phyloP scores from a whole-genome alignment of 2,113 vertebrate genomes.

The Pteropus alecto region DNA sequence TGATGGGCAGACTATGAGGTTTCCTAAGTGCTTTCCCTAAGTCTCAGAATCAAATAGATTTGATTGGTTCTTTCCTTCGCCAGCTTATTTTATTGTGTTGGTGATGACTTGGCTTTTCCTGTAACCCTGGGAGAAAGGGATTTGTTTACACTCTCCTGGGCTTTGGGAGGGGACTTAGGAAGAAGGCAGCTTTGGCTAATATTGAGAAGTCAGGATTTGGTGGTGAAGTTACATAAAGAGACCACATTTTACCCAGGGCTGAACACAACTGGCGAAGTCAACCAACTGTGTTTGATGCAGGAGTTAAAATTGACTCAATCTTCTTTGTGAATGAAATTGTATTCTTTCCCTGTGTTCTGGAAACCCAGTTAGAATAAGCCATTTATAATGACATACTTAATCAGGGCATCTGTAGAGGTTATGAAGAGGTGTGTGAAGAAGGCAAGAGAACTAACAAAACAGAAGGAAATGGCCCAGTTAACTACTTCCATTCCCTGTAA shows the following conservation, averaged over 20 bases:
- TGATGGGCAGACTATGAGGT: slow-evolving; percentile 55
- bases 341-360: not conserved
- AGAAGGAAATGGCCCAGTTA: not conserved
- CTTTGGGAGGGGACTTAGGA: slow-evolving; percentile 25
- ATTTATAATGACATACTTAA: slow-evolving; percentile 8
- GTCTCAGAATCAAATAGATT: slow-evolving; percentile 59
- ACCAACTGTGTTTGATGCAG: not conserved
- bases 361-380: slow-evolving; percentile 1
- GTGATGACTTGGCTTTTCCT: slow-evolving; percentile 60
- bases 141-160: slow-evolving; percentile 55
- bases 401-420: not conserved
- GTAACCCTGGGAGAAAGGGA: slow-evolving; percentile 29
- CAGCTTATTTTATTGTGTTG: slow-evolving; percentile 55
- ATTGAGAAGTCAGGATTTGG: not conserved
- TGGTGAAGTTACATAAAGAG: not conserved
- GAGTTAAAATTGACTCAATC: not conserved
- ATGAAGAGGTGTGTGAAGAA: not conserved
- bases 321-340: slow-evolving; percentile 17
- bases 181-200: slow-evolving; percentile 27
- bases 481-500: not conserved
- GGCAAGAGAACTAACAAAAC: slow-evolving; percentile 2
- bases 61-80: slow-evolving; percentile 66
- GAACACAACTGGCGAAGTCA: not conserved
- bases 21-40: slow-evolving; percentile 58
- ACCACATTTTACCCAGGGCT: not conserved